phyloP scores from a whole-genome alignment of 2,113 vertebrate species.

The Phycodurus eques region DNA sequence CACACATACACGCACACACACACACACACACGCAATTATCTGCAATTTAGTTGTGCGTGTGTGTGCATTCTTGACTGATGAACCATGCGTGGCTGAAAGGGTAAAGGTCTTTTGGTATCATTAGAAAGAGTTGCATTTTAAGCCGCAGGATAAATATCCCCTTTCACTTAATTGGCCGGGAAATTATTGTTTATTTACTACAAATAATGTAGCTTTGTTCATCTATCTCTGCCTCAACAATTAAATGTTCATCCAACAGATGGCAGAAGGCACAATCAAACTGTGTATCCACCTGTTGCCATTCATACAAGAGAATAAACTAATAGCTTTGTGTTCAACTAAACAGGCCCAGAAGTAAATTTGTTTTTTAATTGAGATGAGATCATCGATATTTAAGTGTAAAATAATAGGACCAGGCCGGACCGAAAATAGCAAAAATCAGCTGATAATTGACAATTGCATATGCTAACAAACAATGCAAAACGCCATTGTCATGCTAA shows the following conservation, averaged over 20 bases:
- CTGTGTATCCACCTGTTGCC: neutral
- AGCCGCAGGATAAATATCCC: neutral
- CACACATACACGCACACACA: neutral
- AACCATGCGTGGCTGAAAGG: neutral
- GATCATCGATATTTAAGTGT: no score
- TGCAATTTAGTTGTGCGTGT: neutral
- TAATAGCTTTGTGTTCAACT: neutral
- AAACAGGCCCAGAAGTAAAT: neutral
- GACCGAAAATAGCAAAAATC: no score
- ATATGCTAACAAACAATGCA: no score
- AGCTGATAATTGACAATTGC: no score
- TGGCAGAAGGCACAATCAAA: neutral
- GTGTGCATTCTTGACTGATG: neutral
- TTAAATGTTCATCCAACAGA: neutral
- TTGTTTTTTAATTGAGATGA: no score
- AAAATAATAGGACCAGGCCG: no score
- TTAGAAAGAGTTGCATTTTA: neutral
- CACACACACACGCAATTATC: neutral
- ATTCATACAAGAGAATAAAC: neutral
- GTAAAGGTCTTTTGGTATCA: neutral
- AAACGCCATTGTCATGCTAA: no score
- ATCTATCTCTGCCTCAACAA: no score
- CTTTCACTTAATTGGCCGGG: no score
- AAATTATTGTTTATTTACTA: no score
- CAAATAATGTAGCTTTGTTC: no score